Evolutionary conservation across 2,888 invertebrate genomes (phyloP).

Genomic region (Ornithoptera alexandrae): DNA sequence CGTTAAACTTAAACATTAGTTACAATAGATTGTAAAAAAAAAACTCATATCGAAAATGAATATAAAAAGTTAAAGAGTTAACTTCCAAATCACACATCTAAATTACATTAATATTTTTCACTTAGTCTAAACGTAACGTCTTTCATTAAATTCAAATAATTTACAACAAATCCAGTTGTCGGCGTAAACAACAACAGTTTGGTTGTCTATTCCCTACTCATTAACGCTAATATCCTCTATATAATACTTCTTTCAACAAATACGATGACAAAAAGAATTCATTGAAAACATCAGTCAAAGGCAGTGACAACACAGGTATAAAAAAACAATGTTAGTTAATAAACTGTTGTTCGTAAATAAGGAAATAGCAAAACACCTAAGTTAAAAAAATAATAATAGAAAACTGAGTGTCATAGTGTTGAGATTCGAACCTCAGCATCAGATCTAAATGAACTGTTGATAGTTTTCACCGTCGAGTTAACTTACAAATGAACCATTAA

Average conservation of each 20-base stretch:
- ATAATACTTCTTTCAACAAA: conserved; percentile 64
- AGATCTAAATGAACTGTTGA: conserved; percentile 1
- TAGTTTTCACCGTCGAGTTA: not conserved
- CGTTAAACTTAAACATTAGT: conserved; percentile 45
- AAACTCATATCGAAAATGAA: conserved; percentile 50
- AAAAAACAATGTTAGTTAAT: conserved; percentile 11
- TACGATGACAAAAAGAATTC: conserved; percentile 53
- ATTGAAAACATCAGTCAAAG: conserved; percentile 76
- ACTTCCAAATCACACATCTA: conserved; percentile 62
- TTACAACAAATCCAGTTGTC: conserved; percentile 68
- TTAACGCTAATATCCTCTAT: conserved; percentile 57
- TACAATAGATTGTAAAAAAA: conserved; percentile 40
- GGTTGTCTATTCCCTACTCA: conserved; percentile 33
- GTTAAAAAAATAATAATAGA: conserved; percentile 9
- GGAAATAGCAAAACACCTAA: conserved; percentile 4
- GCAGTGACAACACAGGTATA: conserved; percentile 72
- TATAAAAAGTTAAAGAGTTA: conserved; percentile 51
- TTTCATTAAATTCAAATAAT: conserved; percentile 72
- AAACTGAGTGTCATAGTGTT: not conserved
- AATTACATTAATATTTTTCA: conserved; percentile 50
- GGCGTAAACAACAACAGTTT: conserved; percentile 69
- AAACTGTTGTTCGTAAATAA: conserved; percentile 21
- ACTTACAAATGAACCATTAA: conserved; percentile 6
- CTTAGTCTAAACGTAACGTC: conserved; percentile 52
- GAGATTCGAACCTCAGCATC: conserved; percentile 14